Percentiles rank a stretch among this genome's conserved stretches.
These are phyloP conservation scores for Hippocampus barbouri DNA, from an alignment of 2,113 vertebrate species.

Conservation along the genomic window DNA sequence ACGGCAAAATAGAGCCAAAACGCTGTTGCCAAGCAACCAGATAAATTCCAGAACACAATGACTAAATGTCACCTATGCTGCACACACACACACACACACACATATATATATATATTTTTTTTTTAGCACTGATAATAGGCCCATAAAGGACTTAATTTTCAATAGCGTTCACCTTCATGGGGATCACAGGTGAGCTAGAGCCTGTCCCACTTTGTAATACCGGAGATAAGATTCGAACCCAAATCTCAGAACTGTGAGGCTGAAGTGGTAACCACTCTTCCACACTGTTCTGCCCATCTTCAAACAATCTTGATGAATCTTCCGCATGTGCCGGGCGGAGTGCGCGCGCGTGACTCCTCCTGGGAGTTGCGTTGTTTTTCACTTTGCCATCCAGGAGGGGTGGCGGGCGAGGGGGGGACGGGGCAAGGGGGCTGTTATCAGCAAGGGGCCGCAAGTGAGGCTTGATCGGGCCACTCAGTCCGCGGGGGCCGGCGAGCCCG, in stretches of 20 bases:
- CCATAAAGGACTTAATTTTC: background rate
- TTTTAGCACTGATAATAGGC: background rate
- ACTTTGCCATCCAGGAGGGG: constrained; percentile 57
- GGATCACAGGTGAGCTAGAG: too few species aligned
- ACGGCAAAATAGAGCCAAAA: constrained; percentile 43
- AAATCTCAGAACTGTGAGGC: background rate
- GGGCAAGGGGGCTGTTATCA: constrained; percentile 69
- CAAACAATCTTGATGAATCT: constrained; percentile 29
- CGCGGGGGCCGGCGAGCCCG: constrained; percentile 59
- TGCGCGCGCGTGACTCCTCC: constrained; percentile 26
- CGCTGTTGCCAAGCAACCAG: constrained; percentile 43
- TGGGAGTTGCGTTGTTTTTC: constrained; percentile 67
- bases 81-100: too few species aligned
- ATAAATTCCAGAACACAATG: constrained; percentile 40
- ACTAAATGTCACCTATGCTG: constrained; percentile 30
- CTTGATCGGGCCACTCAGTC: constrained; percentile 66
- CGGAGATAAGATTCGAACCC: background rate
- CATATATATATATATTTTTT: too few species aligned
- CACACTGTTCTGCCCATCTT: background rate
- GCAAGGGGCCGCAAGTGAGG: constrained; percentile 65
- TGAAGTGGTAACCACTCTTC: background rate
- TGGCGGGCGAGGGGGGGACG: constrained; percentile 41
- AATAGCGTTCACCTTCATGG: background rate
- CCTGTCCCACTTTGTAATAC: background rate
- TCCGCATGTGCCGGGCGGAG: constrained; percentile 20